Percentiles rank a stretch among this genome's conserved stretches.
These are phyloP conservation scores for Ceramica pisi DNA, from an alignment of 2,888 invertebrate genomes.

Conservation along the genomic window DNA sequence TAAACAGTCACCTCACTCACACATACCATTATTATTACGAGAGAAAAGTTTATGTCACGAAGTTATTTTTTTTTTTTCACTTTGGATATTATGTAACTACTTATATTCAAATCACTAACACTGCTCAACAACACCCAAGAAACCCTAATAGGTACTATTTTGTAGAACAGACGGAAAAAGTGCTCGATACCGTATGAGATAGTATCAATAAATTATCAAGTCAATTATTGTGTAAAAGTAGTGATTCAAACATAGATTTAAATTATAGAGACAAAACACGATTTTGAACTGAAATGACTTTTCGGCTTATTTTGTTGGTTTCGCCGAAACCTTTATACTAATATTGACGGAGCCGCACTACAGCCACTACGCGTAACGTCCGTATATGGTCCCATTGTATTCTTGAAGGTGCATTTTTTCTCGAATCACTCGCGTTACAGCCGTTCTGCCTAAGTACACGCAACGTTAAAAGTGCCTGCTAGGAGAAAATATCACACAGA, in stretches of 20 bases:
- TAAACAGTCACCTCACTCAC: neutral
- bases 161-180: neutral
- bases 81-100: too few species aligned
- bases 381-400: too few species aligned
- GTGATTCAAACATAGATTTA: neutral
- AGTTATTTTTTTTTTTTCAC: too few species aligned
- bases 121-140: neutral
- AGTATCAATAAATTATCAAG: neutral
- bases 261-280: neutral
- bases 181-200: neutral
- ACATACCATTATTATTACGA: neutral
- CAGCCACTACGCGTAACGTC: too few species aligned
- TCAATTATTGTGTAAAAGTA: slow-evolving; percentile 2
- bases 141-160: neutral
- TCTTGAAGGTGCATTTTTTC: too few species aligned
- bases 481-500: too few species aligned
- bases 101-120: neutral
- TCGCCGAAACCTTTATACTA: neutral
- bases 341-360: too few species aligned
- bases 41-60: neutral
- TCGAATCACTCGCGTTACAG: too few species aligned
- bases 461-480: too few species aligned
- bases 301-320: neutral
- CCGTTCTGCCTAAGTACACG: too few species aligned
- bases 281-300: neutral